Percentiles rank a stretch among this genome's conserved stretches.
phyloP scores from a whole-genome alignment of 2,113 vertebrate species.

The Antennarius striatus region DNA sequence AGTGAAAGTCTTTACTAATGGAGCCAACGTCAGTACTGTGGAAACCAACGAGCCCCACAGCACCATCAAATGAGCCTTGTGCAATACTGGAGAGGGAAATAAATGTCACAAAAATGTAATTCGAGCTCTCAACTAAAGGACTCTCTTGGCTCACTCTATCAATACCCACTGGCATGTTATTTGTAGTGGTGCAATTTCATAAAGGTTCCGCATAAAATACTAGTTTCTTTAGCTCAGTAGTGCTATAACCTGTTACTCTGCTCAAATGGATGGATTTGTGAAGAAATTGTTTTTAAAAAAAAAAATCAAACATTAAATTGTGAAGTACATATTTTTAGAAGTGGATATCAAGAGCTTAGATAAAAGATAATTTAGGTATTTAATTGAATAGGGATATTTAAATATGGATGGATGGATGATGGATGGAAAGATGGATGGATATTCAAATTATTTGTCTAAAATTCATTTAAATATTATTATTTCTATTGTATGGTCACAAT shows the following conservation, averaged over 20 bases:
- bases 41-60: constrained; percentile 75
- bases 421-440: too few relatives aligned
- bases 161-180: constrained; percentile 55
- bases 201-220: constrained; percentile 30
- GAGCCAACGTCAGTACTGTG: constrained; percentile 55
- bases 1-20: constrained; percentile 76
- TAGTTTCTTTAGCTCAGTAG: too few relatives aligned
- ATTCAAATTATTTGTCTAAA: too few relatives aligned
- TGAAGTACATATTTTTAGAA: too few relatives aligned
- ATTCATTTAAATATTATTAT: too few relatives aligned
- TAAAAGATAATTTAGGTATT: too few relatives aligned
- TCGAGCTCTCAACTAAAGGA: constrained; percentile 69
- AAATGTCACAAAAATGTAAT: constrained; percentile 80
- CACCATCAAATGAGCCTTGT: constrained; percentile 65
- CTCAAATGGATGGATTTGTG: constrained; percentile 23
- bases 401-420: too few relatives aligned
- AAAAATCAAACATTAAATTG: too few relatives aligned
- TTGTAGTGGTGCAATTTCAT: constrained; percentile 46
- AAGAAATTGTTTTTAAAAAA: too few relatives aligned
- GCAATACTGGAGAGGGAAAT: constrained; percentile 65
- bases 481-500: too few relatives aligned
- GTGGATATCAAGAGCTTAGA: too few relatives aligned
- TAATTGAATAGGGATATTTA: too few relatives aligned
- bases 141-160: constrained; percentile 65
- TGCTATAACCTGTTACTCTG: not conserved